Base-by-base conservation (phyloP, 37 sponge, comb jelly and placozoan genomes). In the Spongia lamella region DNA sequence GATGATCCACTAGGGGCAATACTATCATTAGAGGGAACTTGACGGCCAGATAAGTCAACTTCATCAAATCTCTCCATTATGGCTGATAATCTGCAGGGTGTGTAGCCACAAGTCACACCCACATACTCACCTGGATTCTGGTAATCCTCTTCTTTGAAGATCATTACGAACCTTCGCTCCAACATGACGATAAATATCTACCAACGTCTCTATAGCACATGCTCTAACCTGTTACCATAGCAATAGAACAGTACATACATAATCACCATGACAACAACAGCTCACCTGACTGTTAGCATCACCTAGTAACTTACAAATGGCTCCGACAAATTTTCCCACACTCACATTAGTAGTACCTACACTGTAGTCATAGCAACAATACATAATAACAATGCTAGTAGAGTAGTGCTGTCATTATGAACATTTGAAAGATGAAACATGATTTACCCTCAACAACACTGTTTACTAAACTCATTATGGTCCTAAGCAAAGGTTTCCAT, bases 211-310 rank as follows among this genome's bases (percentile, higher is more conserved):
- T 63, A 91, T 59, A 1, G 92, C 86, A 24, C 63, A 68, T 2
- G 81, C 63, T 3, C 92, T 56, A 0, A 91, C 92, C 84, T 83
- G 70, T 20, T 17, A 29, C 0, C 38, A 34, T 22, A 27, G 43
- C 31, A 70, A 33, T 19, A 21, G 3, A 32, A 1, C 20, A 3
- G 17, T 24, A 22, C 4, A 40, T 3, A 40, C 49, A 43, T 15
- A 49, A 22, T 19, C 37, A 43, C 27, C 22, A 7, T 13, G n/a
- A n/a, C n/a, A n/a, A n/a, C n/a, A n/a, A 15, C 35, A 7, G 36
- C 26, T n/a, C 51, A 83, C 84, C 76, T 91, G 92, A 39, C 60
- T 70, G 63, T 91, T 91, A 35, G 92, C 83, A 63, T 91, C 92
- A 11, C 83, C 88, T 1, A 86, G 60, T 17, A 91, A 75, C 9